Conservation (phyloP, 2,888 invertebrate species). For the Odontocolon sp. region DNA sequence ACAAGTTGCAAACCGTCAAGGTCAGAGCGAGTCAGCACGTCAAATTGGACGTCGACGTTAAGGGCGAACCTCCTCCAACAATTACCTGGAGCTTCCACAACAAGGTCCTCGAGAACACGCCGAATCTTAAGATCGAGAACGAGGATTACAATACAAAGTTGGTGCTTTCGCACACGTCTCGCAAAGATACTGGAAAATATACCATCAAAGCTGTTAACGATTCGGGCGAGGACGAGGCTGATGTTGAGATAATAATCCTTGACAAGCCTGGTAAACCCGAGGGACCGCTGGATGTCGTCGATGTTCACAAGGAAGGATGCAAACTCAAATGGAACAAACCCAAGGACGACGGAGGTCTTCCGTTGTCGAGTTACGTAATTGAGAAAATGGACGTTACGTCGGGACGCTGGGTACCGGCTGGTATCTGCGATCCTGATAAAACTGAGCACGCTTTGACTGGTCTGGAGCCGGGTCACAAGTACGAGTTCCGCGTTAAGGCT, state of each 20-base stretch:
- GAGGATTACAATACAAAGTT: constrained; percentile 96
- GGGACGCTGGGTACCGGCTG: constrained; percentile 94
- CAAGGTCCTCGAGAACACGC: constrained; percentile 86
- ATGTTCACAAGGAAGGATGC: constrained; percentile 96
- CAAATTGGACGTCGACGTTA: constrained; percentile 95
- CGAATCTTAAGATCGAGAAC: constrained; percentile 90
- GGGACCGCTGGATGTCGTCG: constrained; percentile 94
- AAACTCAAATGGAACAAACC: constrained; percentile 97
- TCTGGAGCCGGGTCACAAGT: constrained; percentile 96
- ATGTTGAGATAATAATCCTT: constrained; percentile 93
- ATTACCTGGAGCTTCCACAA: constrained; percentile 90
- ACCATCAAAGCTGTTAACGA: constrained; percentile 95
- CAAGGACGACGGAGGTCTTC: constrained; percentile 97
- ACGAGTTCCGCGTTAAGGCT: constrained; percentile 98
- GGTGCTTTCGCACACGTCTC: constrained; percentile 88
- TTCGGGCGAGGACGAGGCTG: constrained; percentile 96
- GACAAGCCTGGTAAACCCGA: constrained; percentile 94
- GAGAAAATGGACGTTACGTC: constrained; percentile 97
- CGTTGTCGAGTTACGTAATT: constrained; percentile 93
- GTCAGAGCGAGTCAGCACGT: constrained; percentile 95
- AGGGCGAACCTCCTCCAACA: constrained; percentile 98
- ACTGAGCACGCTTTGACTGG: constrained; percentile 93
- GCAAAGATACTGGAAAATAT: constrained; percentile 95
- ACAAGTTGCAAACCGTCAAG: constrained; percentile 93
- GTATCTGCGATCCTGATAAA: constrained; percentile 90